Evolutionary conservation across 2,888 invertebrate species (phyloP).

Genomic region (Agrotis segetum): DNA sequence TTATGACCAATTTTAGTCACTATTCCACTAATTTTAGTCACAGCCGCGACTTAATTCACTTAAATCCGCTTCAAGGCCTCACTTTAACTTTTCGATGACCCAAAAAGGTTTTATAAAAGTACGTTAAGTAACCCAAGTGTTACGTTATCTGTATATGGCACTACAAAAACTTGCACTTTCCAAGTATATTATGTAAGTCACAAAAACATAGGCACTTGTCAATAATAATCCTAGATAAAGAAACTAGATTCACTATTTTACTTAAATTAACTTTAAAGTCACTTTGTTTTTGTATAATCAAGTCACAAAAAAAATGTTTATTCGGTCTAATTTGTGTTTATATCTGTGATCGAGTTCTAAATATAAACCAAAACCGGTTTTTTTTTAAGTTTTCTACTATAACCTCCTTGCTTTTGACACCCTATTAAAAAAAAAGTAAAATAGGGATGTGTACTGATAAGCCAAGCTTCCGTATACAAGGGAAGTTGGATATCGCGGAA

Average conservation of each 20-base stretch:
- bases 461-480: slow-evolving; percentile 49
- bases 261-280: not conserved
- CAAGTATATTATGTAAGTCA: slow-evolving; percentile 26
- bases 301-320: not conserved
- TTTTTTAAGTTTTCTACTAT: not conserved
- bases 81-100: slow-evolving; percentile 8
- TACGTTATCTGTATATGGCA: slow-evolving; percentile 8
- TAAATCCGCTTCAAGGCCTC: slow-evolving; percentile 10
- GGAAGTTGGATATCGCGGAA: slow-evolving; percentile 73
- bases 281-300: slow-evolving; percentile 17
- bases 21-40: not conserved
- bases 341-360: not conserved
- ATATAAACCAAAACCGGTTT: slow-evolving; percentile 14
- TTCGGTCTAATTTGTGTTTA: slow-evolving; percentile 10
- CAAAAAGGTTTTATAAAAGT: slow-evolving; percentile 29
- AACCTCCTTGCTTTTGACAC: not conserved
- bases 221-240: slow-evolving; percentile 1
- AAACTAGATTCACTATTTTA: slow-evolving; percentile 17
- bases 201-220: slow-evolving; percentile 14
- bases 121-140: slow-evolving; percentile 17
- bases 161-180: slow-evolving; percentile 21
- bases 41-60: slow-evolving; percentile 1
- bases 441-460: slow-evolving; percentile 39
- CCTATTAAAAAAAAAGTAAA: not conserved
- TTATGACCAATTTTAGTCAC: not conserved